A percentile compares a stretch with the other conserved stretches of the same genome.
phyloP scores from a whole-genome alignment of 1,140 invertebrate species.

The Pseudomyrmex cubaensis region DNA sequence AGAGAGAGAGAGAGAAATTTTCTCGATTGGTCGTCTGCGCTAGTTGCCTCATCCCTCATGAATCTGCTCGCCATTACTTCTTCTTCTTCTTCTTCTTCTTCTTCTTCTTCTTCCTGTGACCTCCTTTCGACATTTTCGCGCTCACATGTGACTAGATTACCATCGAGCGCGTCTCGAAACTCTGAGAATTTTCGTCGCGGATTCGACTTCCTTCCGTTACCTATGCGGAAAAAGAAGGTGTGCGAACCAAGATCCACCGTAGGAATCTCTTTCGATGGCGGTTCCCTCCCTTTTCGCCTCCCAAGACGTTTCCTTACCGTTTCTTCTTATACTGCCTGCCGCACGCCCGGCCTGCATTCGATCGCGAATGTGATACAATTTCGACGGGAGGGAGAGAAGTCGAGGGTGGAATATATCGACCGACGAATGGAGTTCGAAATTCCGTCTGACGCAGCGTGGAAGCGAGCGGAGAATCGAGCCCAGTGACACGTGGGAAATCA shows the following conservation, averaged over 20 bases:
- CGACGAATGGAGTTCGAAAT: slow-evolving; percentile 60
- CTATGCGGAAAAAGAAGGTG: neutral
- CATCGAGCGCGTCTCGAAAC: slow-evolving; percentile 49
- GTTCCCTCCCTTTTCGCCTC: neutral
- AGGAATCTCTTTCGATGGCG: slow-evolving; percentile 11
- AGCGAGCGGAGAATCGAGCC: slow-evolving; percentile 34
- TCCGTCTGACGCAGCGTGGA: slow-evolving; percentile 47
- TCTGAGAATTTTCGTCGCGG: slow-evolving; percentile 62
- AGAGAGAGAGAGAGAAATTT: slow-evolving; percentile 21
- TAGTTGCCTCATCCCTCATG: slow-evolving; percentile 28
- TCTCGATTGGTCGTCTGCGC: slow-evolving; percentile 18
- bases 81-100: neutral
- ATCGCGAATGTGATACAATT: slow-evolving; percentile 59
- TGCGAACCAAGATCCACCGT: slow-evolving; percentile 10
- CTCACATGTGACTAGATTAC: slow-evolving; percentile 80
- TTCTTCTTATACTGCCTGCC: neutral
- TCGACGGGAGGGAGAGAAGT: neutral
- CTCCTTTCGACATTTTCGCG: slow-evolving; percentile 32
- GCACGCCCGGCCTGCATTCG: slow-evolving; percentile 5
- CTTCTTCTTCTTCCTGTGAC: neutral
- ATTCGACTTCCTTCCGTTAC: slow-evolving; percentile 30
- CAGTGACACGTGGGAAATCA: slow-evolving; percentile 72
- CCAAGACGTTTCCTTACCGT: neutral
- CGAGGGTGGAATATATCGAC: slow-evolving; percentile 48
- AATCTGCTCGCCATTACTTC: slow-evolving; percentile 15